phyloP scores from a whole-genome alignment of 2,797 vertebrate species.

The Microctenopoma steveboyesi region DNA sequence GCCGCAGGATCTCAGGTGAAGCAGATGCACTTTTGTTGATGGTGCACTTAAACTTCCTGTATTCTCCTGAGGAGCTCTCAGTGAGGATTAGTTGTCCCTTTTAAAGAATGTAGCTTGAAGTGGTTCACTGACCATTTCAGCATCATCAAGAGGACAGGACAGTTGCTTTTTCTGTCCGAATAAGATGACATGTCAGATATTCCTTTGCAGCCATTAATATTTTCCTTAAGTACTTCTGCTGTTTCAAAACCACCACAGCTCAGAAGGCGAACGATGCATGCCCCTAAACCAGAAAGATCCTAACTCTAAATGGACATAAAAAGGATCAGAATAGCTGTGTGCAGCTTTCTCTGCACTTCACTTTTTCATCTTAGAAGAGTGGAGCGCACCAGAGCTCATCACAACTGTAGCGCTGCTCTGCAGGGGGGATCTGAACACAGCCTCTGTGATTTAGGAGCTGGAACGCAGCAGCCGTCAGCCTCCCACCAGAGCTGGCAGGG shows the following conservation, averaged over 20 bases:
- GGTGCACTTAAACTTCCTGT: conserved; percentile 55
- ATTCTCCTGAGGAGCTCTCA: conserved; percentile 30
- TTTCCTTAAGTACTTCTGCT: conserved; percentile 16
- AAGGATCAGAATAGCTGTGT: conserved; percentile 27
- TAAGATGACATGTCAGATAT: conserved; percentile 10
- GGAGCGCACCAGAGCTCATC: conserved; percentile 34
- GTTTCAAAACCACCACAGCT: conserved; percentile 14
- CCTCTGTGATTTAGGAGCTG: conserved; percentile 71
- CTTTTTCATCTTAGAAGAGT: conserved; percentile 46
- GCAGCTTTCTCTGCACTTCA: conserved; percentile 34
- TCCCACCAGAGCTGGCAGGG: conserved; percentile 69
- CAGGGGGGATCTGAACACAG: conserved; percentile 62
- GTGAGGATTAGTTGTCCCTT: conserved; percentile 34
- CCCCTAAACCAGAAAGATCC: conserved; percentile 27
- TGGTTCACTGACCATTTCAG: conserved; percentile 20
- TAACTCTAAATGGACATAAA: conserved; percentile 34
- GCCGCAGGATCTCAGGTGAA: conserved; percentile 43
- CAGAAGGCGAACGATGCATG: conserved; percentile 6
- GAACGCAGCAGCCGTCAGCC: conserved; percentile 65
- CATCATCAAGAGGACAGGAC: conserved; percentile 27
- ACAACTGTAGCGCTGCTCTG: conserved; percentile 43
- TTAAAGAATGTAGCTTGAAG: conserved; percentile 47
- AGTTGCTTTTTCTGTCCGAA: conserved; percentile 8
- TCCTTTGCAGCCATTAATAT: conserved; percentile 8
- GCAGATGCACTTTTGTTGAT: conserved; percentile 54